Evolutionary conservation across 2,888 invertebrate species (phyloP), one percentile per base, ranked within the genome.

Genomic region (Camptogramma bilineatum): DNA sequence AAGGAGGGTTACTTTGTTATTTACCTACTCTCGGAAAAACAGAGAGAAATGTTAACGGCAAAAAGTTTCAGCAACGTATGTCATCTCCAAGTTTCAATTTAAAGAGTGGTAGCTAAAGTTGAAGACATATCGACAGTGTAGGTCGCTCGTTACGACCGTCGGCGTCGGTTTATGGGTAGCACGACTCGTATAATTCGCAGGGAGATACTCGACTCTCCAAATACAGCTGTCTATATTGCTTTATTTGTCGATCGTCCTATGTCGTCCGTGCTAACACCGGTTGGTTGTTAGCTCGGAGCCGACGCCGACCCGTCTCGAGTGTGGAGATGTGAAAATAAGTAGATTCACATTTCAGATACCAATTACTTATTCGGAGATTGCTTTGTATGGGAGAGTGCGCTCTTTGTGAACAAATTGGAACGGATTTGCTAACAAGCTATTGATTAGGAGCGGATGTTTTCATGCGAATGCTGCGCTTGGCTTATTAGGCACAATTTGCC

Each of bases 221-320:
- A 79, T 78, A 79, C 75, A 81, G 78, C 71, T 68, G 74, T 75
- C 73, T 73, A 75, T 77, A 80, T 78, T 74, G 69, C 76, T 80
- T 77, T 79, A 81, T 80, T 77, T 74, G 80, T 71, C 68, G 48
- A 59, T 59, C 42, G 74, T 73, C 72, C 75, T 75, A n/a, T 76
- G 75, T 75, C n/a, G n/a, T n/a, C n/a, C n/a, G n/a, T 67, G 72
- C 62, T 64, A 70, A 56, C 70, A 71, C 72, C 67, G 71, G 66
- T 70, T 70, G 62, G 65, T 60, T 67, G 58, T 52, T 64, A 60
- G 52, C 28, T 31, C 18, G 7, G 16, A 28, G 18, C 52, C 16
- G 60, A 21, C 58, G 62, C 56, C 64, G 55, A 60, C 34, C 48
- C 58, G 68, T 66, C 68, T 65, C 60, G 56, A 50, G 47, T 19